A percentile compares a stretch with the other conserved stretches of the same genome.
Conservation (phyloP, 2,113 vertebrate species). For the Microcebus tavaratra region DNA sequence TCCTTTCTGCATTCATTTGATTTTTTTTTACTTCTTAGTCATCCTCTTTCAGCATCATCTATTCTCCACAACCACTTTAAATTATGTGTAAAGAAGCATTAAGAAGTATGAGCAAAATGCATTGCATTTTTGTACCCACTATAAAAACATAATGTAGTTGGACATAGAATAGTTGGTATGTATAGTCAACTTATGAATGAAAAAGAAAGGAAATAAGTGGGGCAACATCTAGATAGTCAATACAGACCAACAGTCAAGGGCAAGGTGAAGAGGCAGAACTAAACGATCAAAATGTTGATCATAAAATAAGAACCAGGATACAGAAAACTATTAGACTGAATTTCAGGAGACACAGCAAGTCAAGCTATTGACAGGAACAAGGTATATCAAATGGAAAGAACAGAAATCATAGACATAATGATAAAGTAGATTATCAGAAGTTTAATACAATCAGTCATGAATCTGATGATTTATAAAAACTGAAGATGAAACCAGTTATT, state of each 20-base stretch:
- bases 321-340: neutral
- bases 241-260: neutral
- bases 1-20: neutral
- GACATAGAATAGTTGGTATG: neutral
- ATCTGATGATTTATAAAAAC: neutral
- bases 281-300: neutral
- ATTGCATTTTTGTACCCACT: neutral
- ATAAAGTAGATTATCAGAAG: neutral
- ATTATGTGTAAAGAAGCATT: neutral
- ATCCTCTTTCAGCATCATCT: neutral
- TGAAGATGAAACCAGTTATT: neutral
- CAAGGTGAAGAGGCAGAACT: neutral
- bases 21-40: neutral
- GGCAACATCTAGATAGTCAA: neutral
- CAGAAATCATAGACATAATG: neutral
- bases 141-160: neutral
- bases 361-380: neutral
- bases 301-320: neutral
- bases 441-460: neutral
- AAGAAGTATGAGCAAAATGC: neutral
- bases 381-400: neutral
- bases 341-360: neutral
- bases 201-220: neutral
- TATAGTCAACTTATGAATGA: neutral
- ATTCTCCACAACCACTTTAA: neutral